Evolutionary conservation across 2,888 invertebrate species (phyloP).

Genomic region (Mycalesis mineus): DNA sequence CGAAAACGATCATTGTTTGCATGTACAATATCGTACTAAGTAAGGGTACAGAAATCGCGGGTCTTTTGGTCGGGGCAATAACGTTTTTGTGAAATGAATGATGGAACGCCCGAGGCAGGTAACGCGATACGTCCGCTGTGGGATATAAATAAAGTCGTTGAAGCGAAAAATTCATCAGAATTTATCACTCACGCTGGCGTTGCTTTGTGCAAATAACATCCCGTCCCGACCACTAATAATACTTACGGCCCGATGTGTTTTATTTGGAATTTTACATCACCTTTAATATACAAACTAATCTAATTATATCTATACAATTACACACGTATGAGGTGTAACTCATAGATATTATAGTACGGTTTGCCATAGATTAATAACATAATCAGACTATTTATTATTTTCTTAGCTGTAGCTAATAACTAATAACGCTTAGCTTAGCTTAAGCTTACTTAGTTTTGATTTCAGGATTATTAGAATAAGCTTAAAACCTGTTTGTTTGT

Average conservation of each 20-base stretch:
- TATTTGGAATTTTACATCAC: conserved; percentile 12
- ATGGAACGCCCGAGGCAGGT: conserved; percentile 58
- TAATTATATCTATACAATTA: no score
- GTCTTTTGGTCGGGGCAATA: conserved; percentile 51
- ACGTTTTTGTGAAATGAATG: conserved; percentile 61
- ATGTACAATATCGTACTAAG: background rate
- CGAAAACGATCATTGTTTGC: background rate
- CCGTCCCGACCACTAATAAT: conserved; percentile 17
- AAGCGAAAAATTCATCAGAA: conserved; percentile 64
- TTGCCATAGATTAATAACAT: no score
- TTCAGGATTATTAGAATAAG: no score
- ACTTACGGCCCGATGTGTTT: background rate
- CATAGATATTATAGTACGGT: no score
- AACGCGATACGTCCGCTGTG: conserved; percentile 55
- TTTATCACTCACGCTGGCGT: conserved; percentile 52
- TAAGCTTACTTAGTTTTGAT: no score
- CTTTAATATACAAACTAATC: conserved; percentile 12
- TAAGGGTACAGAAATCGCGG: conserved; percentile 38
- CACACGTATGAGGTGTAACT: no score
- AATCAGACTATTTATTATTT: no score
- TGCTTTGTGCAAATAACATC: conserved; percentile 23
- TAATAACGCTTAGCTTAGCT: no score
- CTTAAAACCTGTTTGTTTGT: no score
- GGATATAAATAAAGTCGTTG: conserved; percentile 66
- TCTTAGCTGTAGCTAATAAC: no score